Percentiles rank a stretch among this genome's conserved stretches.
Evolutionary conservation across 2,888 invertebrate species (phyloP).

Genomic region (Siphlonurus alternatus): DNA sequence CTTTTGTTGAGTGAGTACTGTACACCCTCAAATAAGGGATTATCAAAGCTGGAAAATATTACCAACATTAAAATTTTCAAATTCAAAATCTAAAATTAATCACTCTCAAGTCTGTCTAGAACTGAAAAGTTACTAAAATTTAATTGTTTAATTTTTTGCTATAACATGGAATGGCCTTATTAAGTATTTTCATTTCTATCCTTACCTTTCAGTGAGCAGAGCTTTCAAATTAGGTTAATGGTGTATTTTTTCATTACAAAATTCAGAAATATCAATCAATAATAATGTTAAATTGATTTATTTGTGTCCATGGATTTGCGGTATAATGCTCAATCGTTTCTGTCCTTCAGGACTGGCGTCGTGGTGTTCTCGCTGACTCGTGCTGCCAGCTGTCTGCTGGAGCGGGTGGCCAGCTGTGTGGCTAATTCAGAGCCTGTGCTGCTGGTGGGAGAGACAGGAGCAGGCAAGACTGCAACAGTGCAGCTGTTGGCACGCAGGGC

Average conservation of each 20-base stretch:
- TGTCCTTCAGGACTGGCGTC: not conserved
- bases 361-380: conserved; percentile 62
- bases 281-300: not conserved
- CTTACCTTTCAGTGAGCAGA: no score
- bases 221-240: no score
- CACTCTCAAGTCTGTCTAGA: no score
- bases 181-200: no score
- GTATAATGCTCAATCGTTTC: conserved; percentile 5
- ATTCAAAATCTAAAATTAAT: no score
- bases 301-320: conserved; percentile 4
- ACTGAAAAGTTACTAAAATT: no score
- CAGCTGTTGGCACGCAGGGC: conserved; percentile 77
- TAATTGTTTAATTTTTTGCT: no score
- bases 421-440: conserved; percentile 74
- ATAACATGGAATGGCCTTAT: no score
- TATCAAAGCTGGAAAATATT: not conserved
- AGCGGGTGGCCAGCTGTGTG: conserved; percentile 75
- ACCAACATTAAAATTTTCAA: no score
- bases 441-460: conserved; percentile 95
- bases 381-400: conserved; percentile 63
- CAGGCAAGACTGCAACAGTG: conserved; percentile 91
- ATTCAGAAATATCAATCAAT: not conserved
- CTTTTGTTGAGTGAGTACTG: not conserved
- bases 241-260: no score
- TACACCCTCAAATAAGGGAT: not conserved